Percentiles rank a stretch among this genome's conserved stretches.
Conservation (phyloP, 2,113 vertebrate species). For the Corythaeola cristata region DNA sequence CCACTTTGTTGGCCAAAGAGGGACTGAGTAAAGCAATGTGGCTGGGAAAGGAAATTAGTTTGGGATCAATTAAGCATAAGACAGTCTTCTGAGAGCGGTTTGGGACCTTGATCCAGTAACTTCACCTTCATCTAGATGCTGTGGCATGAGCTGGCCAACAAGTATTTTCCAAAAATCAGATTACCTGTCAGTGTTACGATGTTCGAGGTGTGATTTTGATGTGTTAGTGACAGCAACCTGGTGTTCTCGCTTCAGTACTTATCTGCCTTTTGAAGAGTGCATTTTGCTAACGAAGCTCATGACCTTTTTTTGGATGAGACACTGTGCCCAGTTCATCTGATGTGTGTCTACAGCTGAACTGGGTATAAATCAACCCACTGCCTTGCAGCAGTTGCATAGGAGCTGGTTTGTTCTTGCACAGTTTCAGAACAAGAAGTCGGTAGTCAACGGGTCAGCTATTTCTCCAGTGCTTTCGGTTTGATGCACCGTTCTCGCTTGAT, state of each 20-base stretch:
- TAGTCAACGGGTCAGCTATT: fast-evolving
- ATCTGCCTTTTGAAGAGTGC: background rate
- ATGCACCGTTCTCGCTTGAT: background rate
- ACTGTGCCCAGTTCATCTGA: background rate
- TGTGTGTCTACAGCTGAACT: background rate
- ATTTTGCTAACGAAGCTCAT: fast-evolving
- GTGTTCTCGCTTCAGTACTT: fast-evolving
- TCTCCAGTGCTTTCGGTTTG: background rate
- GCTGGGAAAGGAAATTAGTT: background rate
- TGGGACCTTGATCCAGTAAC: background rate
- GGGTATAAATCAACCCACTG: background rate
- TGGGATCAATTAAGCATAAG: background rate
- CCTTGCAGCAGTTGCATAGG: background rate
- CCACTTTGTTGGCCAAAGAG: background rate
- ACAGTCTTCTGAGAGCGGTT: background rate
- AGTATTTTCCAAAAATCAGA: background rate
- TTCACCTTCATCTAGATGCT: background rate
- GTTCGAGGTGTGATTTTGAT: background rate
- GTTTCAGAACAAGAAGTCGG: background rate
- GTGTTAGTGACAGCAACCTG: fast-evolving
- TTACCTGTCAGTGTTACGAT: fast-evolving
- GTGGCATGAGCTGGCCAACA: background rate
- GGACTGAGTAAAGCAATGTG: fast-evolving
- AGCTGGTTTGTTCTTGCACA: background rate
- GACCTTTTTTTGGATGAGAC: background rate